Base-by-base conservation (phyloP, 2,888 invertebrate species). In the Auanema freiburgensis region DNA sequence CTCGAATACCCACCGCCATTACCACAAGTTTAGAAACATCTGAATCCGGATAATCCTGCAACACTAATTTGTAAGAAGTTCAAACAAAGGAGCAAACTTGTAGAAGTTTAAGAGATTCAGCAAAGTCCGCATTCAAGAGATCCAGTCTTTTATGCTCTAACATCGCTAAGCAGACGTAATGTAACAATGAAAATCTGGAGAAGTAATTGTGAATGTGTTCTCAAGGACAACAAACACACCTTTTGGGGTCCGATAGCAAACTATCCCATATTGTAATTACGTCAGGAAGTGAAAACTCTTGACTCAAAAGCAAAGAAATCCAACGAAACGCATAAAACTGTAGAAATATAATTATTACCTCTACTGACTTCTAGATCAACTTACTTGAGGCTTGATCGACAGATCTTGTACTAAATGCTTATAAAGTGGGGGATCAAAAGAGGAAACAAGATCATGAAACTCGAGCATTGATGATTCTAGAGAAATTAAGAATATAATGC, bases 201-300 rank as follows among this genome's bases (percentile, higher is more conserved):
- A 40, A 14, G 10, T 18, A 41, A 56, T 16, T 54, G 11, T 44
- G 41, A n/a, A 23, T 44, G 16, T 12, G 6, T 43, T 40, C 42
- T 56, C 12, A 59, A 14, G 23, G 14, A 21, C 10, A 18, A 24
- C n/a, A 24, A 11, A 8, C 24, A 14, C 21, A 76, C 63, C 97
- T 88, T 59, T 90, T 88, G 57, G 90, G 88, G 85, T 96, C 95
- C 0, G 96, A 90, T 84, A 98, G 92, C 57, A 98, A 86, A 0
- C 94, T 91, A 85, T 98, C 98, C 98, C 98, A 98, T 80, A 98
- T 90, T 70, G 95, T 88, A 80, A 97, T 90, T 0, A 98, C 93
- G 85, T 98, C 97, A 57, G 98, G 97, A 74, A 98, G 87, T 23
- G 93, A 91, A 85, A 97, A 97, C 86, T 98, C 97, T 88, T 98